phyloP scores from a whole-genome alignment of 2,113 vertebrate genomes.

The Eira barbara region DNA sequence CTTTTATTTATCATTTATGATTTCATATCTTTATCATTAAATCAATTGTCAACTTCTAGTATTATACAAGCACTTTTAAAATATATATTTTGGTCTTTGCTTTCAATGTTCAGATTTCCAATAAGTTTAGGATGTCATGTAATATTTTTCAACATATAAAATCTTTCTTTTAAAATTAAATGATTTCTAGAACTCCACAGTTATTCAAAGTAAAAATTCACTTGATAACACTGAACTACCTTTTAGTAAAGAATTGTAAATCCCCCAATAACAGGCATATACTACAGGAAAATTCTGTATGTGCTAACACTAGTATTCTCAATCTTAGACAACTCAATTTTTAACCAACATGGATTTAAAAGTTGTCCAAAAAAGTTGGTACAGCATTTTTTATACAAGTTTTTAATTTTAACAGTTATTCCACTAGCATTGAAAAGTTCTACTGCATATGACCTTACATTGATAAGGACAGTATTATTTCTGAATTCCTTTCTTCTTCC shows the following conservation, averaged over 20 bases:
- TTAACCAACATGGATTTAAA: background rate
- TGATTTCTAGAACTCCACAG: background rate
- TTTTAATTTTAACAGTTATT: background rate
- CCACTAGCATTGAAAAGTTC: background rate
- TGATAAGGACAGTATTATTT: background rate
- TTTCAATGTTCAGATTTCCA: background rate
- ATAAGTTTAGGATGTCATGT: background rate
- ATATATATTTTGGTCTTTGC: background rate
- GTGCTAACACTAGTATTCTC: background rate
- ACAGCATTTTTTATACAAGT: background rate
- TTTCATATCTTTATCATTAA: background rate
- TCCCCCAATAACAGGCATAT: background rate
- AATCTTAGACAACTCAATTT: background rate
- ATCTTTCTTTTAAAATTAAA: background rate
- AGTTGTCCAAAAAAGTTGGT: background rate
- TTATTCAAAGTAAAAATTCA: background rate
- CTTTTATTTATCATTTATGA: background rate
- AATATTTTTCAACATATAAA: background rate
- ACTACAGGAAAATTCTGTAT: background rate
- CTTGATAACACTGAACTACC: background rate
- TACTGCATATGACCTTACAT: background rate
- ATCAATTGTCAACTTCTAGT: background rate
- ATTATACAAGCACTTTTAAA: background rate
- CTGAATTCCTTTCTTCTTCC: background rate
- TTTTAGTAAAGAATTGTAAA: background rate